phyloP scores from a whole-genome alignment of 2,113 vertebrate species.

The Brachyistius frenatus region DNA sequence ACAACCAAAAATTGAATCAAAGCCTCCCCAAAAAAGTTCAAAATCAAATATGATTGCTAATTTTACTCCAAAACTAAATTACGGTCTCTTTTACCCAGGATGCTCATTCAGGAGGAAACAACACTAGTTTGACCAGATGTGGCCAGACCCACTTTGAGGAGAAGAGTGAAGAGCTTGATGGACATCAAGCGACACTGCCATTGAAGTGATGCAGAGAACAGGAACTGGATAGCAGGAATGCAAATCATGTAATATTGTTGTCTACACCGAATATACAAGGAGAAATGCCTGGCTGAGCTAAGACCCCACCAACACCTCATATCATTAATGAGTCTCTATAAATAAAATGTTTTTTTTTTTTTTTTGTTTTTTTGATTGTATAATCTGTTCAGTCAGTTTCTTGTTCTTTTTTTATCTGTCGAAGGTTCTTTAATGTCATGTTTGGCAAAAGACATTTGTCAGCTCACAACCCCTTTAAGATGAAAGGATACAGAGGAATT shows the following conservation, averaged over 20 bases:
- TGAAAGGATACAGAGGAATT: neutral
- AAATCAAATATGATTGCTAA: neutral
- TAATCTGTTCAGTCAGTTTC: conserved; percentile 33
- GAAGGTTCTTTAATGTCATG: conserved; percentile 2
- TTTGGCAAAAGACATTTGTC: conserved; percentile 4
- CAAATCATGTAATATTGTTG: conserved; percentile 29
- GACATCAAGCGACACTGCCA: conserved; percentile 57
- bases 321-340: conserved; percentile 72
- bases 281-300: conserved; percentile 30
- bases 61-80: neutral
- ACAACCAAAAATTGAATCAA: no score
- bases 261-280: conserved; percentile 30
- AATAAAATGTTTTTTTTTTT: conserved; percentile 30
- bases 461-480: neutral
- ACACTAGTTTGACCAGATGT: conserved; percentile 72
- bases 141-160: conserved; percentile 21
- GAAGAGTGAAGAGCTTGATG: conserved; percentile 59
- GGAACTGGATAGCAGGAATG: conserved; percentile 2
- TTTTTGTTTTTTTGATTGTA: conserved; percentile 48
- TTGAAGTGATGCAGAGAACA: conserved; percentile 30
- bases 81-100: conserved; percentile 56
- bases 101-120: conserved; percentile 88
- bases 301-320: conserved; percentile 14
- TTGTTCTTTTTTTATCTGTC: conserved; percentile 19
- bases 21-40: no score